Conservation (phyloP, 2,888 invertebrate genomes). For the Stenodema calcarata region DNA sequence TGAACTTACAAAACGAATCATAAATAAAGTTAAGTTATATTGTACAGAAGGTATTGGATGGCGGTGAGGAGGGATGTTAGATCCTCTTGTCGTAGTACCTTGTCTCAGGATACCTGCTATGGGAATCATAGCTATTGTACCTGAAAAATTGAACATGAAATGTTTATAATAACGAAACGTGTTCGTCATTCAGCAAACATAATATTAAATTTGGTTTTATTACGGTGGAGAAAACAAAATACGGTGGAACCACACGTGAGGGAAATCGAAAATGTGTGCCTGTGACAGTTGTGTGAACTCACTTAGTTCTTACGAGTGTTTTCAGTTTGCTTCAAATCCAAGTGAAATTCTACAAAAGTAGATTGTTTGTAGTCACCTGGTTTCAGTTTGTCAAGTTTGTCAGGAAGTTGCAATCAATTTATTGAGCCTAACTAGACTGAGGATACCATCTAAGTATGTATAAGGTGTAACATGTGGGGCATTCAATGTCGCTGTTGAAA, state of each 20-base stretch:
- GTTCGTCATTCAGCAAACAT: no score
- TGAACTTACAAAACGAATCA: neutral
- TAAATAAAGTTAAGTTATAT: conserved; percentile 33
- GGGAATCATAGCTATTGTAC: conserved; percentile 33
- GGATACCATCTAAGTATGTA: no score
- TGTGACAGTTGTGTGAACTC: neutral
- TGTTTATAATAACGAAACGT: no score
- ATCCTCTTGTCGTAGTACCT: conserved; percentile 50
- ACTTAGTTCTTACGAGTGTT: neutral
- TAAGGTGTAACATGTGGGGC: no score
- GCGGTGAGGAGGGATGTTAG: neutral
- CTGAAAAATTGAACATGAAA: conserved; percentile 22
- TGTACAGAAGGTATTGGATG: neutral
- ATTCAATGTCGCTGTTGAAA: no score
- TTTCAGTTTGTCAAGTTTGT: no score
- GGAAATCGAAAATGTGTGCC: neutral
- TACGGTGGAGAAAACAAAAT: neutral
- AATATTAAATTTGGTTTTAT: no score
- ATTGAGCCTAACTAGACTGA: no score
- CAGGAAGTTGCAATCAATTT: no score
- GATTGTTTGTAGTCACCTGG: no score
- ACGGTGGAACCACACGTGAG: neutral
- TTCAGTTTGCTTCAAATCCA: no score
- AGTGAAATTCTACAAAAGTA: no score
- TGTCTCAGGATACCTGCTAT: conserved; percentile 44